Evolutionary conservation across 1,140 invertebrate genomes (phyloP).

Genomic region (Ceratosolen fusciceps): DNA sequence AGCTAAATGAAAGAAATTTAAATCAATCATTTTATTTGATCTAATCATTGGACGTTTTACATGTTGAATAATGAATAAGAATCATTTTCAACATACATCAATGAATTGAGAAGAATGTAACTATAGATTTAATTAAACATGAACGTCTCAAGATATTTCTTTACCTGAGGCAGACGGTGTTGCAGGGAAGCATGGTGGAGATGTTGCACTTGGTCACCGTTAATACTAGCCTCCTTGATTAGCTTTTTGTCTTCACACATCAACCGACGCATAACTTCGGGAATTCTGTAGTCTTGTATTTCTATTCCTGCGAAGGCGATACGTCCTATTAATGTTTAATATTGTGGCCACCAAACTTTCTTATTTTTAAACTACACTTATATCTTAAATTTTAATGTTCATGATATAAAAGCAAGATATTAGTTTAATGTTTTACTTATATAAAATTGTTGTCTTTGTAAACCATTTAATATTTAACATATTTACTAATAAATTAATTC

Average conservation of each 20-base stretch:
- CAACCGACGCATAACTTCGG: slow-evolving; percentile 75
- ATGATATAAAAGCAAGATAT: too few relatives aligned
- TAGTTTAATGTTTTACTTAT: too few relatives aligned
- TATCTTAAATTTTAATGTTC: not conserved
- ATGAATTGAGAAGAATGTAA: not conserved
- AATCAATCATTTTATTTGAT: too few relatives aligned
- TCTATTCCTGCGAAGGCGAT: slow-evolving; percentile 58
- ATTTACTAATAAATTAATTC: too few relatives aligned
- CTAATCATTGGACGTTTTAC: too few relatives aligned
- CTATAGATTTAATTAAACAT: not conserved
- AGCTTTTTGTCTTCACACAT: slow-evolving; percentile 73
- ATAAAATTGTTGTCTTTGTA: too few relatives aligned
- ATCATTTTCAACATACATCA: too few relatives aligned
- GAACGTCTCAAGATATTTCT: not conserved
- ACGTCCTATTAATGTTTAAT: slow-evolving; percentile 9
- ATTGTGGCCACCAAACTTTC: not conserved
- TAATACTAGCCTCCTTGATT: slow-evolving; percentile 68
- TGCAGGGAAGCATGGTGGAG: slow-evolving; percentile 58
- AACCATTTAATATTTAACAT: too few relatives aligned
- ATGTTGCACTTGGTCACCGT: slow-evolving; percentile 62
- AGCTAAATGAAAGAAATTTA: too few relatives aligned
- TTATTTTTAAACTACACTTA: not conserved
- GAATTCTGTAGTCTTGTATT: slow-evolving; percentile 70
- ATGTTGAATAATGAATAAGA: too few relatives aligned
- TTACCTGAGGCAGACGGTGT: slow-evolving; percentile 54